Evolutionary conservation across 2,888 invertebrate species (phyloP).

Genomic region (Leptopilina drosophilae): DNA sequence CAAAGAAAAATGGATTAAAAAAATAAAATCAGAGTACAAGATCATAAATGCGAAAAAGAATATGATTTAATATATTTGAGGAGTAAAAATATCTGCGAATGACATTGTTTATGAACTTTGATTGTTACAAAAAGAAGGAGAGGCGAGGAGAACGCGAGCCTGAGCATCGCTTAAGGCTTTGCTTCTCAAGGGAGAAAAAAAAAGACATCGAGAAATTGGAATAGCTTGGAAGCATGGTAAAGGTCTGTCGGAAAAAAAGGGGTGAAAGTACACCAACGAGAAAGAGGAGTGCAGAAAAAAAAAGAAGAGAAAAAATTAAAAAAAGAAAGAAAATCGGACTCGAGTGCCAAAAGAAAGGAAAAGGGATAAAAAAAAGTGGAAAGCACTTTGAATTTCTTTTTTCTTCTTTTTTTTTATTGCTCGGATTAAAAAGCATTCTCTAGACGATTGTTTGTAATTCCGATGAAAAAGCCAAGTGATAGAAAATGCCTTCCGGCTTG

Average conservation of each 20-base stretch:
- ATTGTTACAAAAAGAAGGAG: slow-evolving; percentile 67
- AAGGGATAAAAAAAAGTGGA: slow-evolving; percentile 20
- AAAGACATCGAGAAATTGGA: slow-evolving; percentile 44
- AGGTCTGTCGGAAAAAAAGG: slow-evolving; percentile 32
- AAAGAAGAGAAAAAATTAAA: slow-evolving; percentile 8
- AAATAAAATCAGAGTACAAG: background rate
- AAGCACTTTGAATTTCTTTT: slow-evolving; percentile 51
- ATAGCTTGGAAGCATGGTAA: slow-evolving; percentile 32
- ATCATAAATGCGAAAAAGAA: background rate
- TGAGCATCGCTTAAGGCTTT: slow-evolving; percentile 51
- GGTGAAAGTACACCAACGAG: slow-evolving; percentile 12
- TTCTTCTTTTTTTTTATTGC: slow-evolving; percentile 55
- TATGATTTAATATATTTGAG: slow-evolving; percentile 18
- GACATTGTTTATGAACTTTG: slow-evolving; percentile 69
- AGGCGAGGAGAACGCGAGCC: slow-evolving; percentile 38
- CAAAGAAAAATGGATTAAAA: background rate
- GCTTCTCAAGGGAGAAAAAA: slow-evolving; percentile 37
- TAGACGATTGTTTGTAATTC: slow-evolving; percentile 55
- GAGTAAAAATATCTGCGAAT: slow-evolving; percentile 64
- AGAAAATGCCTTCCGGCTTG: slow-evolving; percentile 46
- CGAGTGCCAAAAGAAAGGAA: slow-evolving; percentile 11
- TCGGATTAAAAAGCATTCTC: slow-evolving; percentile 56
- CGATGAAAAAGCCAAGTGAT: slow-evolving; percentile 55
- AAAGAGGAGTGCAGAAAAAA: slow-evolving; percentile 17
- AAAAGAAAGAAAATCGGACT: slow-evolving; percentile 1